These are phyloP conservation scores for Tautogolabrus adspersus DNA, from an alignment of 2,113 vertebrate species.

Conservation along the genomic window DNA sequence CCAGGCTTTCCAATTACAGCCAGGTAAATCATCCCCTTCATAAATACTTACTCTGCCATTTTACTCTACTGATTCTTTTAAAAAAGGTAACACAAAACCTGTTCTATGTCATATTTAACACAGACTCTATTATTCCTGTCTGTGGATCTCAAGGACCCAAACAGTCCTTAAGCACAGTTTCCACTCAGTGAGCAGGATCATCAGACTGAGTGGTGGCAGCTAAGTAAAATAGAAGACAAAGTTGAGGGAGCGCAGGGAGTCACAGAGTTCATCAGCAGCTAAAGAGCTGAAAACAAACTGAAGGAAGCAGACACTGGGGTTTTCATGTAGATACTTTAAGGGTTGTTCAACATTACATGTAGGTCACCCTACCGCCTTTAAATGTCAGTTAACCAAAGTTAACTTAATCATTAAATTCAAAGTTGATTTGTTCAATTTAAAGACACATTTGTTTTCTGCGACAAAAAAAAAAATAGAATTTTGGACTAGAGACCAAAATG, in stretches of 20 bases:
- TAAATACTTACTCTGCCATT: not conserved
- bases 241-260: not conserved
- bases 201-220: not conserved
- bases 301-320: too few relatives aligned
- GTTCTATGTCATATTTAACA: constrained; percentile 34
- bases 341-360: too few relatives aligned
- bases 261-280: not conserved
- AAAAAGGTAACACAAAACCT: constrained; percentile 23
- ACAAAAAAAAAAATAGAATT: too few relatives aligned
- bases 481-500: too few relatives aligned
- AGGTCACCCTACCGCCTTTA: too few relatives aligned
- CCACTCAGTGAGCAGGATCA: constrained; percentile 6
- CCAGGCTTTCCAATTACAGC: not conserved
- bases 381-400: too few relatives aligned
- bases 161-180: constrained; percentile 12
- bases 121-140: constrained; percentile 28
- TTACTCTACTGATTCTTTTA: not conserved
- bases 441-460: too few relatives aligned
- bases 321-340: too few relatives aligned
- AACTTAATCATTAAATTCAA: too few relatives aligned
- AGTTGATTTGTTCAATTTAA: too few relatives aligned
- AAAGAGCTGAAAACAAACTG: too few relatives aligned
- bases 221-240: not conserved
- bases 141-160: constrained; percentile 24
- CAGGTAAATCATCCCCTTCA: constrained; percentile 22